Base-by-base conservation (phyloP, 2,113 vertebrate species). In the Menidia beryllina region DNA sequence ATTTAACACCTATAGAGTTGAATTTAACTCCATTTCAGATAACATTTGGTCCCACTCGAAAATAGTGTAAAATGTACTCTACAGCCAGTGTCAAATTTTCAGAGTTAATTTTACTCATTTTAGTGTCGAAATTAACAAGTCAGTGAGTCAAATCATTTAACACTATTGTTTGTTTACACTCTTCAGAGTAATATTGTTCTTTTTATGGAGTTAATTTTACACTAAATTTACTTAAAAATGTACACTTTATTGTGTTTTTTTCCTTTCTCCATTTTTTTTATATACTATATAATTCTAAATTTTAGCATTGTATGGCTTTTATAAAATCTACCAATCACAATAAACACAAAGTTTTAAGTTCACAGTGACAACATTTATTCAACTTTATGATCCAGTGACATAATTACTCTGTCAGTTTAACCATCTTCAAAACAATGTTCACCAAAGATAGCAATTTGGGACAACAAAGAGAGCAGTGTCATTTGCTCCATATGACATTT, bases 381-480 rank as follows among this genome's bases (percentile, higher is more conserved):
- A n/a, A n/a, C n/a, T n/a, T n/a, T n/a, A n/a, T n/a, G n/a, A n/a
- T n/a, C n/a, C n/a, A n/a, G n/a, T n/a, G n/a, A n/a, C n/a, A n/a
- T n/a, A n/a, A n/a, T n/a, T n/a, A n/a, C n/a, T n/a, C n/a, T n/a
- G n/a, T n/a, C n/a, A n/a, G n/a, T n/a, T n/a, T n/a, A n/a, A n/a
- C n/a, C n/a, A n/a, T n/a, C n/a, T n/a, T n/a, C n/a, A n/a, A n/a
- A n/a, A n/a, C n/a, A 11, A 49, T 14, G 43, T 13, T 61, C 48
- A 71, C 30, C 45, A 71, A 25, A 71, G 3, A 36, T 45, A 71
- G 38, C 57, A 53, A 53, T 71, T 53, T 30, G 69, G 38, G 7
- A 62, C 57, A 4, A 54, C 26, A 54, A 54, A 51, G 1, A 41
- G 23, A 54, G 13, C 24, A 27, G 68, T 61, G 68, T 61, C 68